phyloP scores from a whole-genome alignment of 2,113 vertebrate species.

The Gopherus evgoodei region DNA sequence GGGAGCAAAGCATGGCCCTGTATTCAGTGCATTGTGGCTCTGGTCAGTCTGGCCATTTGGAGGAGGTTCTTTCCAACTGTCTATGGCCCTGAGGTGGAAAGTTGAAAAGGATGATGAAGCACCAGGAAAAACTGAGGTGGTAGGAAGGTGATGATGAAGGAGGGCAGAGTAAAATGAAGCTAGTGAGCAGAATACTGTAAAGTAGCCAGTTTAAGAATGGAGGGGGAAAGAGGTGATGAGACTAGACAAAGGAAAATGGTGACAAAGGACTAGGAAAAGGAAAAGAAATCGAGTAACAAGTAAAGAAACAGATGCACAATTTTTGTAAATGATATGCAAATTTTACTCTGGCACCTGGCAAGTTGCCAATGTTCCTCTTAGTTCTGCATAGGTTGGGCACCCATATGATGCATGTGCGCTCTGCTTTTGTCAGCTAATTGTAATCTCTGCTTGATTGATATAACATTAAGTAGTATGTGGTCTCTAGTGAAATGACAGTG shows the following conservation, averaged over 20 bases:
- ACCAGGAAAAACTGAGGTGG: neutral
- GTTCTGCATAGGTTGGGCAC: neutral
- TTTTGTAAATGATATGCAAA: neutral
- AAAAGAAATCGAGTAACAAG: neutral
- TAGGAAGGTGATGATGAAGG: neutral
- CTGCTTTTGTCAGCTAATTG: neutral
- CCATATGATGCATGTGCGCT: accelerated
- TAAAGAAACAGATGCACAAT: neutral
- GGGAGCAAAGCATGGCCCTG: neutral
- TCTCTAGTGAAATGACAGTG: neutral
- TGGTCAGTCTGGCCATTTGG: neutral
- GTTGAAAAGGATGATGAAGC: too few relatives aligned
- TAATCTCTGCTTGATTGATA: neutral
- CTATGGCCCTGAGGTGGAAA: neutral
- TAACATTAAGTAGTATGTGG: neutral
- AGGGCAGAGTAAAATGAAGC: neutral
- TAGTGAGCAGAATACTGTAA: neutral
- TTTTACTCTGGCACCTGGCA: neutral
- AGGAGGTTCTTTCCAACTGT: neutral
- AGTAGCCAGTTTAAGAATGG: neutral
- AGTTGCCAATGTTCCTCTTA: neutral
- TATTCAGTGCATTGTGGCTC: neutral
- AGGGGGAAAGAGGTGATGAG: neutral
- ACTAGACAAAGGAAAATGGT: neutral
- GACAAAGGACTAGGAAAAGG: neutral